Evolutionary conservation across 2,888 invertebrate genomes (phyloP).

Genomic region (Abrostola tripartita): DNA sequence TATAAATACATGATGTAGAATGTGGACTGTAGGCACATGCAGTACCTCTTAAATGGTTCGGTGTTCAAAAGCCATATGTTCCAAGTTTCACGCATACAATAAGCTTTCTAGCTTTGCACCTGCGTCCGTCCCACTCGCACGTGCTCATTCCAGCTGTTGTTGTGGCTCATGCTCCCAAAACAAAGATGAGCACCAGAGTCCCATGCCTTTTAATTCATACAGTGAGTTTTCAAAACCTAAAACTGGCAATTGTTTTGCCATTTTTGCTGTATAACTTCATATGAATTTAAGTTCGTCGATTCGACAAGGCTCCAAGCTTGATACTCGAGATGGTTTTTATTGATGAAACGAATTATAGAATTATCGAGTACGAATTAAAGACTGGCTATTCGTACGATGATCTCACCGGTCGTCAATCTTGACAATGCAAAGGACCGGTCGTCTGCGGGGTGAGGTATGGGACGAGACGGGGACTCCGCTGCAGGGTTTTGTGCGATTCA

Average conservation of each 20-base stretch:
- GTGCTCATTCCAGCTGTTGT: slow-evolving; percentile 71
- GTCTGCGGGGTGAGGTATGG: slow-evolving; percentile 71
- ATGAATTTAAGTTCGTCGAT: slow-evolving; percentile 15
- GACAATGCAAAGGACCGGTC: slow-evolving; percentile 87
- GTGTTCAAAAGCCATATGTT: slow-evolving; percentile 72
- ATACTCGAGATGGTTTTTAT: slow-evolving; percentile 42
- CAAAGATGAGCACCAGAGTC: slow-evolving; percentile 50
- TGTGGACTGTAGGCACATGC: slow-evolving; percentile 51
- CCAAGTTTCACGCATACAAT: slow-evolving; percentile 66
- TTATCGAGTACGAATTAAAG: slow-evolving; percentile 74
- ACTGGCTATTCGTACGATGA: slow-evolving; percentile 78
- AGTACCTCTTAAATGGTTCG: slow-evolving; percentile 55
- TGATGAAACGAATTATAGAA: slow-evolving; percentile 58
- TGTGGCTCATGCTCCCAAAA: slow-evolving; percentile 51
- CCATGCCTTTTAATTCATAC: slow-evolving; percentile 24
- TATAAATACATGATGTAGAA: slow-evolving; percentile 57
- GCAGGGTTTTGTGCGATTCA: slow-evolving; percentile 84
- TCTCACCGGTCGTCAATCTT: slow-evolving; percentile 86
- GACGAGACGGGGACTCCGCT: slow-evolving; percentile 74
- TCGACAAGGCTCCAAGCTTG: slow-evolving; percentile 21
- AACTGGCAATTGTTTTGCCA: slow-evolving; percentile 11
- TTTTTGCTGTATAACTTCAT: background rate
- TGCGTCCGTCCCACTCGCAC: slow-evolving; percentile 85
- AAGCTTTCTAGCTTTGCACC: slow-evolving; percentile 75
- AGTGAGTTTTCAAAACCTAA: slow-evolving; percentile 18